Base-by-base conservation (phyloP, 2,888 invertebrate genomes). In the Agrochola litura region DNA sequence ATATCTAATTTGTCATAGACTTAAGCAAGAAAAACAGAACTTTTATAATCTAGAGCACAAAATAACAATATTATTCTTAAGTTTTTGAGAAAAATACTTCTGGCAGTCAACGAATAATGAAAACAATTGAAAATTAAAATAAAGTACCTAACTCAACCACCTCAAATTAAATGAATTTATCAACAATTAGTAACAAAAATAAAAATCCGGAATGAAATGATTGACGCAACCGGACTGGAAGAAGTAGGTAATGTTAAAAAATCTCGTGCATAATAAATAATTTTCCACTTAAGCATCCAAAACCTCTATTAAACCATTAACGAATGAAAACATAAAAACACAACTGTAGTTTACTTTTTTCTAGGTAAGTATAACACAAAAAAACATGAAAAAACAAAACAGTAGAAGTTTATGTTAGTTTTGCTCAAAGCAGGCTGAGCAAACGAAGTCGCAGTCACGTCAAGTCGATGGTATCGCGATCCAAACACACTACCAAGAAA, bases 371-470 rank as follows among this genome's bases (percentile, higher is more conserved):
- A 82, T n/a, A 70, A 71, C 37, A 74, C 6, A 14, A 76, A 81
- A 84, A 81, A 89, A 77, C 68, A 73, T 71, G 66, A 85, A 86
- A 86, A 86, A 86, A 86, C 81, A 90, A 91, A 90, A 91, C 90
- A 91, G 92, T 93, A 92, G 89, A 94, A 93, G 94, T 94, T 95
- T 93, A 94, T 95, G 95, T 96, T 96, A 95, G 96, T 96, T 96
- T 96, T 95, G 91, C 91, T 93, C 88, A 90, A 93, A 95, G 91
- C 92, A 91, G 92, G 89, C 93, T 95, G 94, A 92, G 93, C 95
- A 96, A 95, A 96, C 95, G 92, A 92, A 92, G 86, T 83, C 85
- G 85, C 74, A 93, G 94, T 94, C 95, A 95, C 95, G 96, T 94
- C 94, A 95, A 89, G 91, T 87, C 91, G 90, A 89, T 90, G 91